A percentile compares a stretch with the other conserved stretches of the same genome.
Conservation (phyloP, 1,140 invertebrate species). For the Wasmannia auropunctata region DNA sequence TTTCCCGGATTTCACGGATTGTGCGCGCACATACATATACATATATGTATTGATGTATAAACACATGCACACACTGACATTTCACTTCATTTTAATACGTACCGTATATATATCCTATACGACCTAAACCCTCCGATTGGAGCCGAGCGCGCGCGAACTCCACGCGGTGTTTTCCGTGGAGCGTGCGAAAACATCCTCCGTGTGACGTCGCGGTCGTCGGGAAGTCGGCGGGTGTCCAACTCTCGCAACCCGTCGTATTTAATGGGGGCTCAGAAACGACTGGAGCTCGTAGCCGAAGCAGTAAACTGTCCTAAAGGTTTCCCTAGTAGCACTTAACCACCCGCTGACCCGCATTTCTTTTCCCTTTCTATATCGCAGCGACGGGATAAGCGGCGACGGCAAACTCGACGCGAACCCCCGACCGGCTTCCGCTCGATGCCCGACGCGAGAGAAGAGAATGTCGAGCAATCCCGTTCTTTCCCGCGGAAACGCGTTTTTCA, state of each 20-base stretch:
- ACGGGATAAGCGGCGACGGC: neutral
- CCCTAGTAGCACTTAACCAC: conserved; percentile 80
- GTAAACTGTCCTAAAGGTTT: conserved; percentile 74
- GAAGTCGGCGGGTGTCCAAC: conserved; percentile 38
- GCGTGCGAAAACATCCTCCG: neutral
- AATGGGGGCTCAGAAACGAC: conserved; percentile 67
- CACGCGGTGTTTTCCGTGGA: neutral
- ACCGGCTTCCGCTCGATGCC: neutral
- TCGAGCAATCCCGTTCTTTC: neutral
- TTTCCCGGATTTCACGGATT: neutral
- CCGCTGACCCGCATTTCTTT: conserved; percentile 64
- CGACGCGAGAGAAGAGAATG: neutral
- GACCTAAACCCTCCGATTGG: neutral
- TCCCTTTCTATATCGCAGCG: conserved; percentile 15
- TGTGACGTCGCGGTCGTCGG: conserved; percentile 36
- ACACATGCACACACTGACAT: neutral
- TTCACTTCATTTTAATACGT: conserved; percentile 4
- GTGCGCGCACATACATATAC: neutral
- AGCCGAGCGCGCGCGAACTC: neutral
- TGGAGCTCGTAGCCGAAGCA: conserved; percentile 9
- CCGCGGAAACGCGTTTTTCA: neutral
- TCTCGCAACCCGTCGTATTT: conserved; percentile 30
- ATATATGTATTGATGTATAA: no score
- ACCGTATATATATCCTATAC: neutral
- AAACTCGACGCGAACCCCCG: neutral